These are phyloP conservation scores for Zootoca vivipara DNA, from an alignment of 2,113 vertebrate species.

Conservation along the genomic window DNA sequence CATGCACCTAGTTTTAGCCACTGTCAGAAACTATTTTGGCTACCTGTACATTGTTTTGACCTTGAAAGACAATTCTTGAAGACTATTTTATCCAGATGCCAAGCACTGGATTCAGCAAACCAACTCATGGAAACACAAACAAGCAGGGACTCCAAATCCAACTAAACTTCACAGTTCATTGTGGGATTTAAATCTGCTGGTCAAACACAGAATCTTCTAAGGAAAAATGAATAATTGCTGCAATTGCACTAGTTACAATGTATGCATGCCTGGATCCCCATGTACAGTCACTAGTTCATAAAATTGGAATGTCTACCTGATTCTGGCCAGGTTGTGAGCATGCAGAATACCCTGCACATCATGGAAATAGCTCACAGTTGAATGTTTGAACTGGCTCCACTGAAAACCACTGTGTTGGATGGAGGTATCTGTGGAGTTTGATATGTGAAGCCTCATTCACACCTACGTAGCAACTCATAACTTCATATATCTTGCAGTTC, in stretches of 20 bases:
- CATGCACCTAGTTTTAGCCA: background rate
- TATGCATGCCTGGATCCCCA: background rate
- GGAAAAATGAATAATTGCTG: background rate
- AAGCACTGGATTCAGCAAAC: background rate
- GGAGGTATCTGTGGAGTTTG: background rate
- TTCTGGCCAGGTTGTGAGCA: background rate
- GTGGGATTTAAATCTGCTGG: background rate
- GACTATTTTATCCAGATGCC: background rate
- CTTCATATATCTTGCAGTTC: background rate
- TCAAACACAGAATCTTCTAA: background rate
- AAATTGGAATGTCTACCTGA: too few relatives aligned
- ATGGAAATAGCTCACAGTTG: background rate
- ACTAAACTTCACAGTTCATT: background rate
- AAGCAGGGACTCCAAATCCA: background rate
- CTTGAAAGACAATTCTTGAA: background rate
- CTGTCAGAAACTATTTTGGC: background rate
- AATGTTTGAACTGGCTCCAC: background rate
- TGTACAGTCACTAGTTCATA: background rate
- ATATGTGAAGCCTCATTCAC: background rate
- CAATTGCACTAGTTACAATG: background rate
- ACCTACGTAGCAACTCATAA: background rate
- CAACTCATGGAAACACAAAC: background rate
- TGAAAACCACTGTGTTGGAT: background rate
- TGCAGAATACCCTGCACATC: background rate
- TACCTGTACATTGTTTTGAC: background rate